phyloP scores from a whole-genome alignment of 1,140 invertebrate genomes.

The Bombus turneri region DNA sequence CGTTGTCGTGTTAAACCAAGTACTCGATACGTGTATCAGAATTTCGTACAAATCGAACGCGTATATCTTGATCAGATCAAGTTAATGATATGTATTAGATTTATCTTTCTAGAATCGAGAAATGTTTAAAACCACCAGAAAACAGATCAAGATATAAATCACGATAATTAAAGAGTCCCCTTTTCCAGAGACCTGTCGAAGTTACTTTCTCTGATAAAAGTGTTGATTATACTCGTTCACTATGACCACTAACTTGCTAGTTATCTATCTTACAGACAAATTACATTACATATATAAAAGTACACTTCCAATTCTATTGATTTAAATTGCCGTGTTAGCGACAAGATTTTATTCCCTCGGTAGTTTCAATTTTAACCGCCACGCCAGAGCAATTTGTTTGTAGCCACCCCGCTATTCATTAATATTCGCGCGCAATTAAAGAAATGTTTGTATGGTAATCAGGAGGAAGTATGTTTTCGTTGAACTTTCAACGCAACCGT shows the following conservation, averaged over 20 bases:
- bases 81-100: neutral
- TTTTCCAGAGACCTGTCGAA: slow-evolving; percentile 31
- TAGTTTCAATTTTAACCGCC: neutral
- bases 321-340: slow-evolving; percentile 27
- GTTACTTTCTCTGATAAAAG: slow-evolving; percentile 30
- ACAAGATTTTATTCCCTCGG: no score
- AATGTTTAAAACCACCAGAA: neutral
- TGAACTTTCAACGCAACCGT: slow-evolving; percentile 26
- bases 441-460: slow-evolving; percentile 13
- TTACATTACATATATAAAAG: slow-evolving; percentile 6
- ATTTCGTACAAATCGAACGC: neutral
- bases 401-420: neutral
- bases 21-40: neutral
- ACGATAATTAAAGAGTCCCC: slow-evolving; percentile 25
- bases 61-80: neutral
- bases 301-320: slow-evolving; percentile 16
- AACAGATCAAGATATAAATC: neutral
- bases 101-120: neutral
- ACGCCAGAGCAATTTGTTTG: slow-evolving; percentile 4
- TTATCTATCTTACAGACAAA: slow-evolving; percentile 47
- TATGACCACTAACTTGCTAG: neutral
- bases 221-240: neutral
- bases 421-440: slow-evolving; percentile 26
- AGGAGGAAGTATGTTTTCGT: slow-evolving; percentile 3
- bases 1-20: no score